Percentiles rank a stretch among this genome's conserved stretches.
These are phyloP conservation scores for Drosophila kambysellisi DNA, from an alignment of 2,888 invertebrate species.

Conservation along the genomic window DNA sequence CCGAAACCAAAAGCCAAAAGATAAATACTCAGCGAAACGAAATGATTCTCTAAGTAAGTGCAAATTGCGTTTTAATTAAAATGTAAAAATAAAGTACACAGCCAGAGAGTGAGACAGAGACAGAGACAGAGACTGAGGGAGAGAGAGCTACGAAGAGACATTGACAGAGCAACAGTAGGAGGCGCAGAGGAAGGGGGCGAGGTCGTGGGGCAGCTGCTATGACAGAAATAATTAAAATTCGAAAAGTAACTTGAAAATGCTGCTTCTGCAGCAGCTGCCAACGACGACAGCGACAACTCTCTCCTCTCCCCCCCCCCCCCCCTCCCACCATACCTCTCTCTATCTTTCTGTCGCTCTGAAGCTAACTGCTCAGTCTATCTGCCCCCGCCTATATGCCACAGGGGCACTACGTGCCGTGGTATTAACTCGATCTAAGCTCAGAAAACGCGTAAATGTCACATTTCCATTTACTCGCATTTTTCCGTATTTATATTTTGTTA, in stretches of 20 bases:
- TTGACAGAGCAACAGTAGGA: background rate
- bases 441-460: conserved; percentile 78
- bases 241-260: conserved; percentile 73
- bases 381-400: background rate
- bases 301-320: background rate
- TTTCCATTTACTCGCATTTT: conserved; percentile 74
- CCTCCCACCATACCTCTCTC: too few relatives aligned
- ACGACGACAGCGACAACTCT: conserved; percentile 23
- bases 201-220: conserved; percentile 2
- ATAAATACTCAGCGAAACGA: conserved; percentile 68
- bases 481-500: conserved; percentile 69
- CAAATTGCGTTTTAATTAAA: conserved; percentile 80
- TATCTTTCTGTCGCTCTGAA: background rate
- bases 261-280: conserved; percentile 65
- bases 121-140: background rate
- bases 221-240: conserved; percentile 76
- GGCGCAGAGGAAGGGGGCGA: background rate
- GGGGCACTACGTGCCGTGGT: conserved; percentile 70
- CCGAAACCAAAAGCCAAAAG: conserved; percentile 61
- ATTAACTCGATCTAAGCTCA: conserved; percentile 76
- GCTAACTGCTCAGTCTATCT: background rate
- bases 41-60: conserved; percentile 80
- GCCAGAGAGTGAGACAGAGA: conserved; percentile 4
- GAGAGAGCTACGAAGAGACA: background rate
- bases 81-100: conserved; percentile 78